A percentile compares a stretch with the other conserved stretches of the same genome.
Evolutionary conservation across 2,888 invertebrate genomes (phyloP).

Genomic region (Amphipyra berbera): DNA sequence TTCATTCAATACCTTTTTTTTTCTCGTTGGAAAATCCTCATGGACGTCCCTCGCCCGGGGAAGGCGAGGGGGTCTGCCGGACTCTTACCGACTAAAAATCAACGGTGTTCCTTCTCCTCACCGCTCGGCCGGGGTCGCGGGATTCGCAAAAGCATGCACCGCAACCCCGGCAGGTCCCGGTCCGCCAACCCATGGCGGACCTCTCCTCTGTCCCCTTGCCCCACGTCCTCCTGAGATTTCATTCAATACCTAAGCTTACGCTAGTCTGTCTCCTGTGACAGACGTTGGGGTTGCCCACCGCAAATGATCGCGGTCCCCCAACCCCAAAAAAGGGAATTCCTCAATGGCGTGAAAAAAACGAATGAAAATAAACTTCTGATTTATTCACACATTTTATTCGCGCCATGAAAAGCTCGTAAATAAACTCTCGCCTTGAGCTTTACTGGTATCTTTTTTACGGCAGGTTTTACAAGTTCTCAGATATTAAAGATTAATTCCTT

Average conservation of each 20-base stretch:
- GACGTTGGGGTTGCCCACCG: constrained; percentile 16
- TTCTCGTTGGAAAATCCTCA: no score
- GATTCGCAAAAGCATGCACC: no score
- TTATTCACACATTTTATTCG: constrained; percentile 56
- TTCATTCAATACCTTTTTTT: no score
- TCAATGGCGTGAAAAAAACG: constrained; percentile 57
- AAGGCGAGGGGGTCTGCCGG: no score
- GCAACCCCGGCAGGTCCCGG: no score
- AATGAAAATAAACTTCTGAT: constrained; percentile 60
- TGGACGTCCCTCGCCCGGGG: no score
- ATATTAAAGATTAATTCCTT: constrained; percentile 49
- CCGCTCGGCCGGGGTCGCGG: no score
- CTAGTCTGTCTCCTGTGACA: constrained; percentile 27
- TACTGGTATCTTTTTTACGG: constrained; percentile 35
- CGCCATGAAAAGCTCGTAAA: constrained; percentile 53
- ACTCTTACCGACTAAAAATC: no score
- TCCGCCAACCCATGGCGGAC: no score
- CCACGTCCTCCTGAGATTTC: no score
- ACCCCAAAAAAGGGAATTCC: constrained; percentile 46
- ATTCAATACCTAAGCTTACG: constrained; percentile 10
- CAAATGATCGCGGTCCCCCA: constrained; percentile 41
- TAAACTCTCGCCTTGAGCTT: constrained; percentile 30
- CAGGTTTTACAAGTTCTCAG: constrained; percentile 41
- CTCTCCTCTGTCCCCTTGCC: no score
- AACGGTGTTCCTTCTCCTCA: no score